A percentile compares a stretch with the other conserved stretches of the same genome.
Conservation (phyloP, 2,888 invertebrate genomes). For the Scaptomyza caliginosa region DNA sequence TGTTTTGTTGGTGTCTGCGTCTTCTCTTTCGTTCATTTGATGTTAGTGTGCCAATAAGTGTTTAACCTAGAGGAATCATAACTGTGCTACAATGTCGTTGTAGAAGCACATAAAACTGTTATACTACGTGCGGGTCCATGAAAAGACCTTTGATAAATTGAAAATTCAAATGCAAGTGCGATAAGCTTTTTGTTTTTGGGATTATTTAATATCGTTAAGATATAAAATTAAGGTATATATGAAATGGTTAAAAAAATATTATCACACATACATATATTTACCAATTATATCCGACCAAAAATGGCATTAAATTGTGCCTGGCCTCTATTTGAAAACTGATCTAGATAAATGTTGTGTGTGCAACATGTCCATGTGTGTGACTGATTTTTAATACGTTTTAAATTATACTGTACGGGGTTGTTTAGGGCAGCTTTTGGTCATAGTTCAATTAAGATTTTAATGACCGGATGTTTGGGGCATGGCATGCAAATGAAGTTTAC, state of each 20-base stretch:
- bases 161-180: slow-evolving; percentile 67
- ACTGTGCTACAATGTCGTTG: slow-evolving; percentile 24
- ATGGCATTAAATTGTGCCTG: slow-evolving; percentile 39
- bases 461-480: slow-evolving; percentile 60
- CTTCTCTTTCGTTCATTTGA: slow-evolving; percentile 16
- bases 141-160: slow-evolving; percentile 55
- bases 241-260: slow-evolving; percentile 24
- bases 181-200: slow-evolving; percentile 48
- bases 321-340: slow-evolving; percentile 29
- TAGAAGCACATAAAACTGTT: slow-evolving; percentile 28
- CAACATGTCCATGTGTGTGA: slow-evolving; percentile 10
- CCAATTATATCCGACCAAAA: slow-evolving; percentile 32
- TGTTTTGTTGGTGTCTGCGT: slow-evolving; percentile 3
- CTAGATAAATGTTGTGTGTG: slow-evolving; percentile 36
- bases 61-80: slow-evolving; percentile 33
- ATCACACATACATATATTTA: not conserved
- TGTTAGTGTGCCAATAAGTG: slow-evolving; percentile 45
- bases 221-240: slow-evolving; percentile 17
- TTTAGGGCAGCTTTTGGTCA: slow-evolving; percentile 60
- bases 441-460: slow-evolving; percentile 75
- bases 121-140: slow-evolving; percentile 22
- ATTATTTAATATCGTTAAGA: slow-evolving; percentile 18
- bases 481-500: slow-evolving; percentile 67
- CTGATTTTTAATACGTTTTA: slow-evolving; percentile 71
- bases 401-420: slow-evolving; percentile 67